Base-by-base conservation (phyloP, 2,888 invertebrate species). In the Pammene aurita region DNA sequence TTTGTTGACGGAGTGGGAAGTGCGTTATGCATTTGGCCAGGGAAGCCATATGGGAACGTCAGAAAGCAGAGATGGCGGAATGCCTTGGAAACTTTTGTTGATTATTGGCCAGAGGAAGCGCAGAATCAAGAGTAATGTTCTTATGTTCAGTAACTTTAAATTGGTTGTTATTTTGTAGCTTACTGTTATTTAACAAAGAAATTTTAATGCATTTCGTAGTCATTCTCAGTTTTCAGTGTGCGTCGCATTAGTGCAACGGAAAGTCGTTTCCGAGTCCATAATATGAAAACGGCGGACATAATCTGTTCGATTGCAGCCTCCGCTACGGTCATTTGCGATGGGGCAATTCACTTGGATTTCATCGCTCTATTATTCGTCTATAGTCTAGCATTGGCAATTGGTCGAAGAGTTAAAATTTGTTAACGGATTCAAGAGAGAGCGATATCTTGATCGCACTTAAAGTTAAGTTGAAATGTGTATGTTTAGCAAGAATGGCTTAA, bases 231-330 rank as follows among this genome's bases (percentile, higher is more conserved):
- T 41, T n/a, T 38, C 48, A 65, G 16, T 70, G n/a, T 56, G n/a
- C 55, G 66, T 46, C 42, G 55, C 38, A 48, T n/a, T 42, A 52
- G n/a, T 67, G 67, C 66, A 63, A 35, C 61, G 54, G 66, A 58
- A 16, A 67, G 63, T 46, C 73, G 69, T 71, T 76, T 74, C 14
- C 18, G 41, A 41, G 62, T 67, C 70, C 72, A 74, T 44, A 42
- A 64, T 64, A 61, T 56, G 64, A 42, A 35, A 57, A 64, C 75
- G 72, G 76, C 73, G 76, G 74, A 78, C 77, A 76, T 81, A 78
- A 80, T 84, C 79, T 82, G 84, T 87, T 88, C 84, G 84, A 88
- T 89, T 86, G 86, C 87, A 88, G 83, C 78, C 77, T 77, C 78
- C 76, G 80, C 52, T 26, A 26, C 26, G 42, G 62, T 50, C 41